A percentile compares a stretch with the other conserved stretches of the same genome.
These are phyloP conservation scores for Thereva nobilitata DNA, from an alignment of 2,888 invertebrate species.

Conservation along the genomic window DNA sequence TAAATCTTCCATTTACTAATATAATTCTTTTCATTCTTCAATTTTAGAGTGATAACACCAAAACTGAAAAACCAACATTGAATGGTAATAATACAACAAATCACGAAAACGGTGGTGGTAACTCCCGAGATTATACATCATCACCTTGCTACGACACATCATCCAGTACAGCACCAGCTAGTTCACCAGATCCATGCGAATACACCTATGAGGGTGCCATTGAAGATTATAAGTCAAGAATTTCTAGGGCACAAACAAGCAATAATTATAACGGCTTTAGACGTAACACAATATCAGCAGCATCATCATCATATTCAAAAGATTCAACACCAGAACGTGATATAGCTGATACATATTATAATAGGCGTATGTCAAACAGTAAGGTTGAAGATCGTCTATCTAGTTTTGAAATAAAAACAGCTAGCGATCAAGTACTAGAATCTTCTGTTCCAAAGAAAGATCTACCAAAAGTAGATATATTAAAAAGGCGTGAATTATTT, in stretches of 20 bases:
- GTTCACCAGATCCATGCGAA: slow-evolving; percentile 74
- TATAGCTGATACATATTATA: slow-evolving; percentile 55
- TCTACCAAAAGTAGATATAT: slow-evolving; percentile 79
- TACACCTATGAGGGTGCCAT: slow-evolving; percentile 88
- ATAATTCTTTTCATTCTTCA: slow-evolving; percentile 18
- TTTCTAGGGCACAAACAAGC: slow-evolving; percentile 60
- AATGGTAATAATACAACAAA: slow-evolving; percentile 59
- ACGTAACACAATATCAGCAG: slow-evolving; percentile 51
- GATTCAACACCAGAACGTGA: slow-evolving; percentile 59
- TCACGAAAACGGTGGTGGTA: slow-evolving; percentile 51
- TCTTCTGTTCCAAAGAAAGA: slow-evolving; percentile 58
- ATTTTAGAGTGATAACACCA: slow-evolving; percentile 65
- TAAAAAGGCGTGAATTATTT: slow-evolving; percentile 80
- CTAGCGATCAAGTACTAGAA: slow-evolving; percentile 50
- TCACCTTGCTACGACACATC: slow-evolving; percentile 68
- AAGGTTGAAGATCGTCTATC: slow-evolving; percentile 68
- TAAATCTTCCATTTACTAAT: slow-evolving; percentile 16
- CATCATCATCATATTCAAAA: slow-evolving; percentile 59
- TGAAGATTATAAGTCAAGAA: slow-evolving; percentile 81
- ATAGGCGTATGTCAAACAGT: slow-evolving; percentile 54
- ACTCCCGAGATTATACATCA: slow-evolving; percentile 53
- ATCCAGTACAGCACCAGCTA: slow-evolving; percentile 69
- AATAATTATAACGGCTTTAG: slow-evolving; percentile 31
- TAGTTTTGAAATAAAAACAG: slow-evolving; percentile 61
- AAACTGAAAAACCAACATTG: slow-evolving; percentile 53